Percentiles rank a stretch among this genome's conserved stretches.
Evolutionary conservation across 2,113 vertebrate genomes (phyloP).

Genomic region (Peromyscus californicus): DNA sequence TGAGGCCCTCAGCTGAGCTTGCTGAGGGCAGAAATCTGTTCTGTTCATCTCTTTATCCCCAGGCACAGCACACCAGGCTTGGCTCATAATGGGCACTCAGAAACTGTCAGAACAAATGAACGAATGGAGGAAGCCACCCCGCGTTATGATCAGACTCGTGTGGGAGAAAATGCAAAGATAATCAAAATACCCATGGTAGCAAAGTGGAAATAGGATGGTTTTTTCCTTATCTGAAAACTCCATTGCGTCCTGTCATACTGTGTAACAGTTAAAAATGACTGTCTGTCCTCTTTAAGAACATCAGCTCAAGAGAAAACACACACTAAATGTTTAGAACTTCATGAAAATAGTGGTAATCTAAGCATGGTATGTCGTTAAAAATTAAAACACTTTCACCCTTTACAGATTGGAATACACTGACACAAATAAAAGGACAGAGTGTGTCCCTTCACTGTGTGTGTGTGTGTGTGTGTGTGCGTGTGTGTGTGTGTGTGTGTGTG

Average conservation of each 20-base stretch:
- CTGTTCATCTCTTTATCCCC: background rate
- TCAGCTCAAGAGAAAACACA: constrained; percentile 25
- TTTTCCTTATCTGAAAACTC: background rate
- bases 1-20: background rate
- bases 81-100: background rate
- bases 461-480: background rate
- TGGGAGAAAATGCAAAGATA: background rate
- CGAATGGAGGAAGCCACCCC: background rate
- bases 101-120: constrained; percentile 1
- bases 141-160: background rate
- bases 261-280: background rate
- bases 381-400: background rate
- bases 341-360: constrained; percentile 27
- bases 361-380: constrained; percentile 17
- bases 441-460: background rate
- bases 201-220: background rate
- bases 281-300: background rate
- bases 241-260: background rate
- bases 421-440: background rate
- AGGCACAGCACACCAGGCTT: background rate
- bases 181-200: background rate
- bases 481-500: background rate
- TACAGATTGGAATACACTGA: background rate
- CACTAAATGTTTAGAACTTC: constrained; percentile 11
- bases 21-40: background rate